These are phyloP conservation scores for Peromyscus eremicus DNA, from an alignment of 2,797 vertebrate genomes.

Conservation along the genomic window DNA sequence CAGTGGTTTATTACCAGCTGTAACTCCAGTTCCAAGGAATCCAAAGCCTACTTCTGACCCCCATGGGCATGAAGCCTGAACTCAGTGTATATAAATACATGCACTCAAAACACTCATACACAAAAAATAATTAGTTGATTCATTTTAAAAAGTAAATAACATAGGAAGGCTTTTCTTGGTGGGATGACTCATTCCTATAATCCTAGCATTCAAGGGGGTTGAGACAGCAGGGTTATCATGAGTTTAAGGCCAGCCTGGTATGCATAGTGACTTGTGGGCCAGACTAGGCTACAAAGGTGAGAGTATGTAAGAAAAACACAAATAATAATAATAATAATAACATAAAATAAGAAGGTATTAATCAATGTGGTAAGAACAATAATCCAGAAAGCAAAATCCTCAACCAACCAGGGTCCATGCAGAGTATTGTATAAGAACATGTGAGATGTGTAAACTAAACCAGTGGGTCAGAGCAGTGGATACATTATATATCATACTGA, in stretches of 20 bases:
- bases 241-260: not conserved
- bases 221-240: not conserved
- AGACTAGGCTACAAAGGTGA: not conserved
- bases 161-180: not conserved
- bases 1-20: not conserved
- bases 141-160: not conserved
- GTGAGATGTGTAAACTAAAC: not conserved
- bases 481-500: not conserved
- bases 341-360: not conserved
- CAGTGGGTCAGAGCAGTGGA: not conserved
- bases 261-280: not conserved
- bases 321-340: no score
- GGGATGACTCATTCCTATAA: not conserved
- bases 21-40: not conserved
- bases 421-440: not conserved
- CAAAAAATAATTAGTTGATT: not conserved
- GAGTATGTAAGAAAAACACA: not conserved
- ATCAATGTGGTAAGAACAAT: not conserved
- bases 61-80: not conserved
- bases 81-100: not conserved
- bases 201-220: not conserved
- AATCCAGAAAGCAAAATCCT: not conserved
- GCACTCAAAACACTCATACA: not conserved
- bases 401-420: not conserved
- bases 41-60: not conserved